phyloP scores from a whole-genome alignment of 23 tunicate genomes.

The Trididemnum nubilum region DNA sequence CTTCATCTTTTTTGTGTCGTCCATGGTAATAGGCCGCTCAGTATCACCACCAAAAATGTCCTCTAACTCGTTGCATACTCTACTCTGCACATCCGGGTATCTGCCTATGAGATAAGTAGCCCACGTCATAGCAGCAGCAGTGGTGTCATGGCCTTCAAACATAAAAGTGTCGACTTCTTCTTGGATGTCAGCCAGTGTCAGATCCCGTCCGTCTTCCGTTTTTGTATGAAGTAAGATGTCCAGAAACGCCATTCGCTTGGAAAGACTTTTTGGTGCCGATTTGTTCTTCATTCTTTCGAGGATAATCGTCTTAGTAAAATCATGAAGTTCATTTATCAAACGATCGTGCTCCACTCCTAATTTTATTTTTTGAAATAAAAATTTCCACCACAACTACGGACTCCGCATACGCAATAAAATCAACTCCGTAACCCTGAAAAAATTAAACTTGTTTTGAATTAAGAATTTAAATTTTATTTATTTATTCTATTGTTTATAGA shows the following conservation, averaged over 20 bases:
- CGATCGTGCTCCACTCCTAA: constrained; percentile 46
- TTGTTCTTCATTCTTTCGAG: constrained; percentile 17
- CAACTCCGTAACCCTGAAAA: constrained; percentile 50
- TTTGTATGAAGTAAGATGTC: constrained; percentile 69
- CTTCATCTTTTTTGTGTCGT: constrained; percentile 64
- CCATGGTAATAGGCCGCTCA: constrained; percentile 47
- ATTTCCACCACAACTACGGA: constrained; percentile 70
- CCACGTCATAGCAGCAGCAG: constrained; percentile 99
- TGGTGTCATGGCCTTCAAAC: constrained; percentile 99
- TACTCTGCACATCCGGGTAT: constrained; percentile 69
- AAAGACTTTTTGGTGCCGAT: not conserved
- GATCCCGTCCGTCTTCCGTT: constrained; percentile 66
- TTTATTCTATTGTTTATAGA: too few relatives aligned
- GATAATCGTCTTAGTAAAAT: constrained; percentile 56
- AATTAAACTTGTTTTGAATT: too few relatives aligned
- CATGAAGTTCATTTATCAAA: constrained; percentile 34
- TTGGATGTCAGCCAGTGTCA: constrained; percentile 76
- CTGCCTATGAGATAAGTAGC: constrained; percentile 69
- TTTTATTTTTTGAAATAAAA: constrained; percentile 15
- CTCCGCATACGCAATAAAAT: constrained; percentile 62
- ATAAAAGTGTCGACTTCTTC: constrained; percentile 99
- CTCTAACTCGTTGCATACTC: constrained; percentile 78
- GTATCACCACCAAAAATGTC: constrained; percentile 63
- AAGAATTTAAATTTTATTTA: too few relatives aligned
- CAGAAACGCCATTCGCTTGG: constrained; percentile 77